Evolutionary conservation across 92 coral and sea anemone species (phyloP).

Genomic region (Virgularia gustaviana): DNA sequence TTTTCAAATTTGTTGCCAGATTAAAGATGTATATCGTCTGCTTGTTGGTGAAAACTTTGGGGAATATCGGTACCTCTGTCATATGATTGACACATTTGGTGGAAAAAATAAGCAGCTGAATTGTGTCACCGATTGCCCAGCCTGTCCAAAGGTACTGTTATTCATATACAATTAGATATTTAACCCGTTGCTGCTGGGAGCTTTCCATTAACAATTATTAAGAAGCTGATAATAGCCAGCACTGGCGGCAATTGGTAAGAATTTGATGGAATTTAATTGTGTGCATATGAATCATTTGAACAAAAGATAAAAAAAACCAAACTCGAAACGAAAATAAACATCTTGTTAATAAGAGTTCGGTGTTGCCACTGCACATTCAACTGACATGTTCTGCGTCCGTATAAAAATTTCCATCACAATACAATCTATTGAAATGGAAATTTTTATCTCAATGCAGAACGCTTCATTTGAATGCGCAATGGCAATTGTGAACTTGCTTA

Average conservation of each 20-base stretch:
- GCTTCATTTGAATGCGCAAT: no score
- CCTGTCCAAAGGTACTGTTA: constrained; percentile 44
- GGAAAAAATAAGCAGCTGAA: constrained; percentile 39
- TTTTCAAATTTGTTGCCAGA: background rate
- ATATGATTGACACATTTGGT: constrained; percentile 22
- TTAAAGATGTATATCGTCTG: constrained; percentile 27
- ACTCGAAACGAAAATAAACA: no score
- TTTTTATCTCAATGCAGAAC: no score
- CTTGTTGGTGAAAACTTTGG: constrained; percentile 46
- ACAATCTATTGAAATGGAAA: no score
- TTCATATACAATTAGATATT: background rate
- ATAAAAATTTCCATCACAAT: no score
- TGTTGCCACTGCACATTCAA: no score
- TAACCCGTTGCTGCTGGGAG: background rate
- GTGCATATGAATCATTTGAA: background rate
- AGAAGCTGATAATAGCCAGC: no score
- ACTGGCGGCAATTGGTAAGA: no score
- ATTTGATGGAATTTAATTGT: background rate
- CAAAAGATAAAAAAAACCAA: background rate
- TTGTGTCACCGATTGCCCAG: constrained; percentile 29
- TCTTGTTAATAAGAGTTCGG: no score
- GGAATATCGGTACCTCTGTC: constrained; percentile 37
- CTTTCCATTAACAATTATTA: no score
- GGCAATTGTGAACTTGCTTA: no score
- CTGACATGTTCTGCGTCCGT: no score